Evolutionary conservation across 2,113 vertebrate genomes (phyloP).

Genomic region (Oncorhynchus keta): DNA sequence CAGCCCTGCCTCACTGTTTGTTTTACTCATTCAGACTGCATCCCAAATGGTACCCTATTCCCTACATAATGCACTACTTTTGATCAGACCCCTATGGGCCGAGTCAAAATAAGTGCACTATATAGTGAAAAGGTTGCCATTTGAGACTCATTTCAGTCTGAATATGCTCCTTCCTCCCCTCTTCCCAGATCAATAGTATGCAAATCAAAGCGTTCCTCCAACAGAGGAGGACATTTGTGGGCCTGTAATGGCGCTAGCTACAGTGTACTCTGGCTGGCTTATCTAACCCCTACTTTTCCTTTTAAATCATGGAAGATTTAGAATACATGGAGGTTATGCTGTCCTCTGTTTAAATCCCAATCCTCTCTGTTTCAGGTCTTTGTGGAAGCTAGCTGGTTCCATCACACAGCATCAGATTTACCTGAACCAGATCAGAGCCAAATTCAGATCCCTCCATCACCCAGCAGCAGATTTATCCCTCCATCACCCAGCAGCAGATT

Average conservation of each 20-base stretch:
- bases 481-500: too few relatives aligned
- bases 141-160: background rate
- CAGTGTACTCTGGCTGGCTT: conserved; percentile 58
- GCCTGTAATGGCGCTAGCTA: conserved; percentile 59
- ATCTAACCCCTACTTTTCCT: conserved; percentile 51
- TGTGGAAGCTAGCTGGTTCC: conserved; percentile 68
- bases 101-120: too few relatives aligned
- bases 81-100: too few relatives aligned
- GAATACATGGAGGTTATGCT: conserved; percentile 58
- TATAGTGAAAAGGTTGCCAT: too few relatives aligned
- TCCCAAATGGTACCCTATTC: too few relatives aligned
- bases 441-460: background rate
- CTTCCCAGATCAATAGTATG: conserved; percentile 54
- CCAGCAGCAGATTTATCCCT: conserved; percentile 37
- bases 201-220: conserved; percentile 61
- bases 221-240: conserved; percentile 54
- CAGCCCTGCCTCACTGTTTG: conserved; percentile 59
- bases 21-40: conserved; percentile 57
- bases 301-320: conserved; percentile 73
- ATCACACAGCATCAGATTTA: conserved; percentile 46
- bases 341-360: conserved; percentile 54
- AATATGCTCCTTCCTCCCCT: conserved; percentile 47
- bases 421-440: conserved; percentile 53
- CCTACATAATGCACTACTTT: too few relatives aligned
- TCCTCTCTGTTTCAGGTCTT: conserved; percentile 55